phyloP scores from a whole-genome alignment of 1,140 invertebrate genomes.

The Aphelenchoides avenae region DNA sequence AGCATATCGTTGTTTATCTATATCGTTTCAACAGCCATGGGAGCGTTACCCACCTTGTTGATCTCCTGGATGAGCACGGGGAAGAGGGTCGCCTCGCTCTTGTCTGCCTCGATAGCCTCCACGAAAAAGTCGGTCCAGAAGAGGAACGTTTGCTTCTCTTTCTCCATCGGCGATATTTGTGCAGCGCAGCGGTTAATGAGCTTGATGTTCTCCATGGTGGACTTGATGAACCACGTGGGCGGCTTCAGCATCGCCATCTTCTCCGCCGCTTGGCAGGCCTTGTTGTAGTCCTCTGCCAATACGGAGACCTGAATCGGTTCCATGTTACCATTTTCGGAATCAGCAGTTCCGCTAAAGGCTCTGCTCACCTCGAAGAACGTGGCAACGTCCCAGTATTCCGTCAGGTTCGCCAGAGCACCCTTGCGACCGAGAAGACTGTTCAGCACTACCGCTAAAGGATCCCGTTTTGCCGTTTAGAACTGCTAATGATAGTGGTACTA shows the following conservation, averaged over 20 bases:
- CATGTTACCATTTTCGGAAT: background rate
- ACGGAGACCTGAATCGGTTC: constrained; percentile 63
- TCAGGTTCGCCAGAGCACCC: constrained; percentile 81
- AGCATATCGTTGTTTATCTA: constrained; percentile 7
- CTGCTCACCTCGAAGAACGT: constrained; percentile 95
- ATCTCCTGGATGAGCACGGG: constrained; percentile 80
- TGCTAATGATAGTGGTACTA: constrained; percentile 53
- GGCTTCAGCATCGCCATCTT: constrained; percentile 99
- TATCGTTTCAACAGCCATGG: background rate
- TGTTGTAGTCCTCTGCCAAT: constrained; percentile 89
- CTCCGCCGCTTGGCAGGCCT: constrained; percentile 93
- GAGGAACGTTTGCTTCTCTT: constrained; percentile 58
- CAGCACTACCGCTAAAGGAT: constrained; percentile 74
- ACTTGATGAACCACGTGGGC: constrained; percentile 96
- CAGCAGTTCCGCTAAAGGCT: background rate
- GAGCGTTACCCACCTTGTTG: constrained; percentile 68
- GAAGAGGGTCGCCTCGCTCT: constrained; percentile 62
- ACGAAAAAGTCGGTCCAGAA: constrained; percentile 99
- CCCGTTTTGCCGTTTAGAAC: constrained; percentile 6
- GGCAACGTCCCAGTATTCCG: constrained; percentile 98
- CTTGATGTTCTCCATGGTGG: constrained; percentile 93
- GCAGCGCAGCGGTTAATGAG: constrained; percentile 73
- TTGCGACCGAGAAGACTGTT: constrained; percentile 98
- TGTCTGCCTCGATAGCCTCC: constrained; percentile 78
- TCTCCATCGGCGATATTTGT: constrained; percentile 56